phyloP scores from a whole-genome alignment of 2,113 vertebrate species.

The Recurvirostra avosetta region DNA sequence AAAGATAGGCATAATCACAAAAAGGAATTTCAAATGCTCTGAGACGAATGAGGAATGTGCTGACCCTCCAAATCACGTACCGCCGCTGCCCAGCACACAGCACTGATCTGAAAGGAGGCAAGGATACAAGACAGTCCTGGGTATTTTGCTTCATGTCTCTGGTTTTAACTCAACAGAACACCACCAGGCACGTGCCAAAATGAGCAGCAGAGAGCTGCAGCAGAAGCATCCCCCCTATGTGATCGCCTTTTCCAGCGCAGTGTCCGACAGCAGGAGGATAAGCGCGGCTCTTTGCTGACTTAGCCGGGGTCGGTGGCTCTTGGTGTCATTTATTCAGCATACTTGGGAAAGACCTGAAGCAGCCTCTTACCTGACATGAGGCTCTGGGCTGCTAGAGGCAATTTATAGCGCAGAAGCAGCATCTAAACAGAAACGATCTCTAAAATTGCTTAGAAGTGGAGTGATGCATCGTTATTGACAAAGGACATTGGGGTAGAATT shows the following conservation, averaged over 20 bases:
- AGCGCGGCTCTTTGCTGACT: neutral
- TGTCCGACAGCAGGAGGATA: neutral
- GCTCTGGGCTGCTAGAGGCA: neutral
- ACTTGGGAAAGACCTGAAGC: neutral
- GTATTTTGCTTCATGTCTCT: neutral
- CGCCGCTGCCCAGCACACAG: neutral
- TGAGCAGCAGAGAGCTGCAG: neutral
- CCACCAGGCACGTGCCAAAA: fast-evolving
- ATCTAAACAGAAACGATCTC: neutral
- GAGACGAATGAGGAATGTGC: neutral
- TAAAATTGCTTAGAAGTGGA: neutral
- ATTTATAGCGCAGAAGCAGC: neutral
- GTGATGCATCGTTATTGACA: neutral
- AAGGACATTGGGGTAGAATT: neutral
- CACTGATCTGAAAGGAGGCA: neutral
- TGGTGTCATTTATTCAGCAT: neutral
- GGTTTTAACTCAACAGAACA: neutral
- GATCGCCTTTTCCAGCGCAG: neutral
- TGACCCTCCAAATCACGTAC: neutral
- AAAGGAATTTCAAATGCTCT: neutral
- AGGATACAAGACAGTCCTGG: fast-evolving
- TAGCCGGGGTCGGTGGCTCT: neutral
- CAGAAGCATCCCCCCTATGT: fast-evolving
- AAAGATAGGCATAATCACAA: neutral
- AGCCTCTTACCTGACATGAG: neutral